Evolutionary conservation across 2,888 invertebrate genomes (phyloP).

Genomic region (Liopterus haemorrhoidalis): DNA sequence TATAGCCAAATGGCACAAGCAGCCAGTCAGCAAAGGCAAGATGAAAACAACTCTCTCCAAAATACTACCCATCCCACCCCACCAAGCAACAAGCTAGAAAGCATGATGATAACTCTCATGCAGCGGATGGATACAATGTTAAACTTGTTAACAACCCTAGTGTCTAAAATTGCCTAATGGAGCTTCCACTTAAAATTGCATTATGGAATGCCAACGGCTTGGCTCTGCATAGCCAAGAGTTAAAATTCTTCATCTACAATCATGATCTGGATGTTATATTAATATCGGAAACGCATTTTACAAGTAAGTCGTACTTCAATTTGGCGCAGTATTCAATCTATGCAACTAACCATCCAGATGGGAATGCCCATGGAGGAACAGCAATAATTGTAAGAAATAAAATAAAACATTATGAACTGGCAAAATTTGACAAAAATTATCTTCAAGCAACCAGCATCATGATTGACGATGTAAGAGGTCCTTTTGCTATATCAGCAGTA

Average conservation of each 20-base stretch:
- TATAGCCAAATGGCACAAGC: no score
- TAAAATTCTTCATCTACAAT: conserved; percentile 9
- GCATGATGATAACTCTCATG: conserved; percentile 4
- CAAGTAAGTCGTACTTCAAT: conserved; percentile 5
- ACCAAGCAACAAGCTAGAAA: neutral
- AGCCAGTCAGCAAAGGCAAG: no score
- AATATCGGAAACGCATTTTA: conserved; percentile 6
- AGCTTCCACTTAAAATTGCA: conserved; percentile 4
- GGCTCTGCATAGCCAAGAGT: conserved; percentile 8
- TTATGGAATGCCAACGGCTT: conserved; percentile 16
- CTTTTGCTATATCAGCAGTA: conserved; percentile 1
- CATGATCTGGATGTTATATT: conserved; percentile 2
- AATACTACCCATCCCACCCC: neutral
- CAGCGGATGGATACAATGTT: conserved; percentile 12
- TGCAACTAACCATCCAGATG: conserved; percentile 9
- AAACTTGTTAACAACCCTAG: conserved; percentile 10
- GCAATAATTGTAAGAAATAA: conserved; percentile 2
- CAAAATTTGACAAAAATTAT: conserved; percentile 1
- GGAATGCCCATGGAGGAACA: conserved; percentile 6
- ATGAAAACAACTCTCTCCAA: no score
- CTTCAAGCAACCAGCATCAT: conserved; percentile 2
- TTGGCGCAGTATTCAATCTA: conserved; percentile 1
- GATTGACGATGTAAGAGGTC: conserved; percentile 3
- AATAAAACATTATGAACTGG: conserved; percentile 7
- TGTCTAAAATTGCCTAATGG: conserved; percentile 14